phyloP scores from a whole-genome alignment of 2,113 vertebrate genomes.

The Hucho hucho region DNA sequence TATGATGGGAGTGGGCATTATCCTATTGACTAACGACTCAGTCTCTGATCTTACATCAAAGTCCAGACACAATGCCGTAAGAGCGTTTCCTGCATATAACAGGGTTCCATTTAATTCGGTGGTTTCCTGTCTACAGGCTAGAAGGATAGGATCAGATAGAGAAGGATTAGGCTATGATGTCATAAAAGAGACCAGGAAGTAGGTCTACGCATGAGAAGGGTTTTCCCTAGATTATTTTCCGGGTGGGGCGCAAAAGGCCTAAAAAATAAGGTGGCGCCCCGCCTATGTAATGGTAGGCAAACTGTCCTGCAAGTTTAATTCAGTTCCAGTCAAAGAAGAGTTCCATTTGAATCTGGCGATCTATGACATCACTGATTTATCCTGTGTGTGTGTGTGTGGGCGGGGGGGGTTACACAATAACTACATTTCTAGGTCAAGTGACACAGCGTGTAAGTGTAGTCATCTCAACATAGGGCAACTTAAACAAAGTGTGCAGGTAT shows the following conservation, averaged over 20 bases:
- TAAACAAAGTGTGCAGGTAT: conserved; percentile 18
- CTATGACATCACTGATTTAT: background rate
- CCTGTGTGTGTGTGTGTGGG: background rate
- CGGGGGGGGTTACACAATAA: background rate
- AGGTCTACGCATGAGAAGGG: background rate
- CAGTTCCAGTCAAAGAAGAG: background rate
- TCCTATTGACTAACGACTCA: conserved; percentile 45
- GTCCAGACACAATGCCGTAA: conserved; percentile 23
- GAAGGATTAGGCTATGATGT: conserved; percentile 32
- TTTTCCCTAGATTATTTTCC: too few species aligned
- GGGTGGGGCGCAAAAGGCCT: too few species aligned
- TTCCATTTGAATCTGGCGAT: background rate
- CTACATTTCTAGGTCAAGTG: conserved; percentile 5
- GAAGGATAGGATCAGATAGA: conserved; percentile 32
- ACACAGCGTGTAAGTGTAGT: conserved; percentile 10
- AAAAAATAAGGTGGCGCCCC: too few species aligned
- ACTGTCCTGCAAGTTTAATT: background rate
- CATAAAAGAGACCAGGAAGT: conserved; percentile 17
- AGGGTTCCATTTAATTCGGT: conserved; percentile 29
- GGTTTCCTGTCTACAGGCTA: conserved; percentile 32
- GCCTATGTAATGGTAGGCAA: background rate
- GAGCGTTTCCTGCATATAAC: conserved; percentile 35
- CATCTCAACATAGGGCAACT: conserved; percentile 9
- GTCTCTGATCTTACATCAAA: conserved; percentile 54
- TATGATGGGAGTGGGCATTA: background rate